These are phyloP conservation scores for Blera fallax DNA, from an alignment of 2,888 invertebrate species.

Conservation along the genomic window DNA sequence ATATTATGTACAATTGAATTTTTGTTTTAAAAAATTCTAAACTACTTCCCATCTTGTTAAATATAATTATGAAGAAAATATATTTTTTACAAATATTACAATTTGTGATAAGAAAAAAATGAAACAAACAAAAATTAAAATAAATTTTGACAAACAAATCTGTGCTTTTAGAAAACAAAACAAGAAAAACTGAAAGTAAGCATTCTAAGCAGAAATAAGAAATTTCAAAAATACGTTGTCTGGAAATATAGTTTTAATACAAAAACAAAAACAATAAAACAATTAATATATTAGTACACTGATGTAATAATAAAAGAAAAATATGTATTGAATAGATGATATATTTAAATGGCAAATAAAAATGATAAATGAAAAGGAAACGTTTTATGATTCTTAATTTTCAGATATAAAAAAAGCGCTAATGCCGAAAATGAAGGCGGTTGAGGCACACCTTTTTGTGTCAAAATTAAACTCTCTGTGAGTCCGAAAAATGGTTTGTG, in stretches of 20 bases:
- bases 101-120: conserved; percentile 31
- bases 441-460: too few relatives aligned
- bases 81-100: conserved; percentile 34
- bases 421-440: too few relatives aligned
- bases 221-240: neutral
- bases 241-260: conserved; percentile 14
- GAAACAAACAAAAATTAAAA: neutral
- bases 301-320: neutral
- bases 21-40: conserved; percentile 18
- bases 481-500: too few relatives aligned
- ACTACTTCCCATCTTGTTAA: neutral
- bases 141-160: neutral
- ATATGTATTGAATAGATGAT: conserved; percentile 7
- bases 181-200: neutral
- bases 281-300: neutral
- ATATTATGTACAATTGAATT: neutral
- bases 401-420: neutral
- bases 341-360: conserved; percentile 47
- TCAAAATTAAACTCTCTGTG: too few relatives aligned
- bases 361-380: neutral
- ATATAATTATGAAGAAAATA: neutral
- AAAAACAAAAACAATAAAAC: too few relatives aligned
- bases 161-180: neutral
- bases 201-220: conserved; percentile 9
- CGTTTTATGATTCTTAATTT: neutral